A percentile compares a stretch with the other conserved stretches of the same genome.
Conservation (phyloP, 2,113 vertebrate species). For the Ageneiosus marmoratus region DNA sequence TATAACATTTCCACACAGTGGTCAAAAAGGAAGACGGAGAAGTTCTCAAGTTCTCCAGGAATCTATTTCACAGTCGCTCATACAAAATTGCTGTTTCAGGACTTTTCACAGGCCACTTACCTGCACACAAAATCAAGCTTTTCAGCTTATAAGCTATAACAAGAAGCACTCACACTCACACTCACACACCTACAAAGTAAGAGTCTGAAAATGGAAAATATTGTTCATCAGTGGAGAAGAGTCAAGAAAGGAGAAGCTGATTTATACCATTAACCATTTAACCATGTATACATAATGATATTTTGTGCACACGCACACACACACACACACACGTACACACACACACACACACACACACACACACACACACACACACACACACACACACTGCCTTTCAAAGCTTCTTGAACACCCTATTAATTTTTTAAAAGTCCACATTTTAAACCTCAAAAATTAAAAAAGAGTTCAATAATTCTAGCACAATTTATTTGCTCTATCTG, state of each 20-base stretch:
- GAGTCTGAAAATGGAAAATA: background rate
- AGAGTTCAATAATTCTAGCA: no score
- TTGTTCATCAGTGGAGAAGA: background rate
- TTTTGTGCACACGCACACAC: background rate
- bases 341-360: no score
- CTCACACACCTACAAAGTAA: background rate
- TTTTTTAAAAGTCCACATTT: no score
- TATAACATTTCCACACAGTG: background rate
- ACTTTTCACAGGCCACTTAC: constrained; percentile 1
- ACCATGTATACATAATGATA: background rate
- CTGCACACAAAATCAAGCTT: background rate
- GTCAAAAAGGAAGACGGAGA: constrained; percentile 14
- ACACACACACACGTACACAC: no score
- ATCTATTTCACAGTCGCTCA: constrained; percentile 20
- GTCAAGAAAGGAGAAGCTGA: background rate
- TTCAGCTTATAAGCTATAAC: background rate
- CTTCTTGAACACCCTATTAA: no score
- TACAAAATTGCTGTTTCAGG: background rate
- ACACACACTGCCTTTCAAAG: no score
- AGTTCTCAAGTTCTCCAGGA: constrained; percentile 8
- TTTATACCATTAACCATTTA: no score
- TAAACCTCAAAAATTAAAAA: no score
- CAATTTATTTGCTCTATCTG: no score
- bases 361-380: no score
- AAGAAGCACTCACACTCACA: background rate